A percentile compares a stretch with the other conserved stretches of the same genome.
Conservation (phyloP, 1,140 invertebrate species). For the Caerostris darwini region DNA sequence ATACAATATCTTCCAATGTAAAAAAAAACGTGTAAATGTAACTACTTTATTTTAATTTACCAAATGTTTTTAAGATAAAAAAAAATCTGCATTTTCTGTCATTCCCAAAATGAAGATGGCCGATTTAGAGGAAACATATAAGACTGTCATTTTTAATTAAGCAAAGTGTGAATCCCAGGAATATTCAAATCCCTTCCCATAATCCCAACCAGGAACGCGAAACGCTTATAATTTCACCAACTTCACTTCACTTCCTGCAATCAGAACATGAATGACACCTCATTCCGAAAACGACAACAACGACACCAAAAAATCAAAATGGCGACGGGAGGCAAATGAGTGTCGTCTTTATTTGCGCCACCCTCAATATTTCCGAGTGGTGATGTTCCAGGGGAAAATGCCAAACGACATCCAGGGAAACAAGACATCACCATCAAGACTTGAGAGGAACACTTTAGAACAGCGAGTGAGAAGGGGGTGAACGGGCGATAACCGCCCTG, state of each 20-base stretch:
- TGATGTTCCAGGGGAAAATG: constrained; percentile 21
- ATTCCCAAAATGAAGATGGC: too few species aligned
- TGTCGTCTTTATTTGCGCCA: constrained; percentile 52
- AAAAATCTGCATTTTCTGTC: too few species aligned
- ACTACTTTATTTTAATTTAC: too few species aligned
- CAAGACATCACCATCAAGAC: constrained; percentile 73
- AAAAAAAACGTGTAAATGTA: too few species aligned
- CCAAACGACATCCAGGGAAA: constrained; percentile 49
- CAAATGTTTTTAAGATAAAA: too few species aligned
- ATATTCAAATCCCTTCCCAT: background rate
- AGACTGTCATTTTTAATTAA: background rate
- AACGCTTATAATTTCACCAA: background rate
- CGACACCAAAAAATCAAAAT: constrained; percentile 51
- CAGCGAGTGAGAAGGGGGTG: constrained; percentile 3
- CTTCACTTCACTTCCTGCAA: background rate
- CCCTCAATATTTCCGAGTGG: constrained; percentile 38
- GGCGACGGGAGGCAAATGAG: background rate
- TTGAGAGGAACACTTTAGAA: constrained; percentile 18
- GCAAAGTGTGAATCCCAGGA: background rate
- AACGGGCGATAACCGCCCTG: constrained; percentile 62
- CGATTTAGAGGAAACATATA: background rate
- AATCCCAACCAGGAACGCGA: background rate
- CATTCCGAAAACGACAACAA: background rate
- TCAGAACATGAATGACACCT: background rate
- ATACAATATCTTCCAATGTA: too few species aligned